These are phyloP conservation scores for Pogonophryne albipinna DNA, from an alignment of 2,797 vertebrate species.

Conservation along the genomic window DNA sequence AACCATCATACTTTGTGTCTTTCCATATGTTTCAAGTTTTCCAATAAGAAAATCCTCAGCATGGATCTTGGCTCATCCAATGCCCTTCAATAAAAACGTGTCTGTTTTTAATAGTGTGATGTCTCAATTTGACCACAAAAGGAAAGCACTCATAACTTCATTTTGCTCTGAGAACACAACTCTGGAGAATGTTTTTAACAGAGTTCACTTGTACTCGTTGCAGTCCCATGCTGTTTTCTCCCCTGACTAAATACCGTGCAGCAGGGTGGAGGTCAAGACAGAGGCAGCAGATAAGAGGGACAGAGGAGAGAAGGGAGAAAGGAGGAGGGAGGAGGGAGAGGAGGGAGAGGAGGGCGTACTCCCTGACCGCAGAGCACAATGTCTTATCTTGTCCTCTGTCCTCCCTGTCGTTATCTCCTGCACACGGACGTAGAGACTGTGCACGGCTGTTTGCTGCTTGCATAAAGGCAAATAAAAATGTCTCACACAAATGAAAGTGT, in stretches of 20 bases:
- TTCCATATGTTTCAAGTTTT: conserved; percentile 5
- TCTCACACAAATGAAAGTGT: conserved; percentile 30
- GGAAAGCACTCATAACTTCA: conserved; percentile 15
- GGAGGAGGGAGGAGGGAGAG: conserved; percentile 58
- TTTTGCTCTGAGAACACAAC: conserved; percentile 26
- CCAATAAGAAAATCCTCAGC: background rate
- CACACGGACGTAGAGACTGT: conserved; percentile 56
- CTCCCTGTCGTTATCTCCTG: conserved; percentile 70
- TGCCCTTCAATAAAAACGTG: background rate
- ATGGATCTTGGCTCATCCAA: background rate
- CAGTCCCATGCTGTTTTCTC: conserved; percentile 55
- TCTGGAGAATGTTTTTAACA: conserved; percentile 43
- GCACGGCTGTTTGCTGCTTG: conserved; percentile 44
- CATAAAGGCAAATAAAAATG: conserved; percentile 16
- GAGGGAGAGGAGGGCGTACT: conserved; percentile 70
- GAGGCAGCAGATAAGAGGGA: conserved; percentile 75
- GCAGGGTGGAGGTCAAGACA: conserved; percentile 78
- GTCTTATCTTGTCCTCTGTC: conserved; percentile 82
- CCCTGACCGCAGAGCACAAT: conserved; percentile 72
- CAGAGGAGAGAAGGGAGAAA: conserved; percentile 60
- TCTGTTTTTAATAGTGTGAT: conserved; percentile 12
- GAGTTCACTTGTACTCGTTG: conserved; percentile 52
- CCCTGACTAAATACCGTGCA: conserved; percentile 61
- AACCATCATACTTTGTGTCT: background rate
- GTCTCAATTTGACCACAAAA: conserved; percentile 5